Base-by-base conservation (phyloP, 2,888 invertebrate species). In the Beris chalybata region DNA sequence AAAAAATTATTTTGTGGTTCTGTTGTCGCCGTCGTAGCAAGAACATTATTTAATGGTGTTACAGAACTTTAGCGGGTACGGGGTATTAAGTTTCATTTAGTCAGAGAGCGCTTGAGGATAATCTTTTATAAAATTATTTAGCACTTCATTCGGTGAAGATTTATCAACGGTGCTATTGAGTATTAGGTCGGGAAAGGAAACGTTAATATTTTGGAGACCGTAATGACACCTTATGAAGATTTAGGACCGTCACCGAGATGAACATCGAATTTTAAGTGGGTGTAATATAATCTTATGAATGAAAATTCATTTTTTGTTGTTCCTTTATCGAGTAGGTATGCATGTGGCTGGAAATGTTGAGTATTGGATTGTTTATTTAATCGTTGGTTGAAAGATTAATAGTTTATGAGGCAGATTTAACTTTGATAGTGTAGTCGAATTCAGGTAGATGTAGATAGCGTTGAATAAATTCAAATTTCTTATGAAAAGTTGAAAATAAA, bases 11-110 rank as follows among this genome's bases (percentile, higher is more conserved):
- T 15, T 15, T 48, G 6, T 48, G 6, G 6, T 13, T 12, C 22
- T 22, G 22, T 6, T 53, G 29, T 22, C 53, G 53, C 12, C 6
- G 29, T 59, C 29, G 6, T 43, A 4, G n/a, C 22, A 31, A 30
- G 29, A 45, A 59, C 59, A 59, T 59, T 54, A 54, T 54, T 54
- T 56, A 59, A 59, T 59, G 59, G 47, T 59, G 59, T 59, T 43
- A 45, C 47, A 45, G 59, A 59, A 59, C 22, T 59, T 29, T 29
- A 56, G 38, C 15, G 11, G 9, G 44, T 48, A 47, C 22, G n/a
- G 45, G 47, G 59, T 59, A 59, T 59, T 59, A 48, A 29, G 47
- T 59, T 59, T 30, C 59, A 59, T 31, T 48, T 59, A 11, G 13
- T 38, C 3, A 7, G 7, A 38, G 38, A 38, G 9, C 30, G 31